A percentile compares a stretch with the other conserved stretches of the same genome.
Conservation (phyloP, 2,113 vertebrate genomes). For the Pseudonaja textilis region DNA sequence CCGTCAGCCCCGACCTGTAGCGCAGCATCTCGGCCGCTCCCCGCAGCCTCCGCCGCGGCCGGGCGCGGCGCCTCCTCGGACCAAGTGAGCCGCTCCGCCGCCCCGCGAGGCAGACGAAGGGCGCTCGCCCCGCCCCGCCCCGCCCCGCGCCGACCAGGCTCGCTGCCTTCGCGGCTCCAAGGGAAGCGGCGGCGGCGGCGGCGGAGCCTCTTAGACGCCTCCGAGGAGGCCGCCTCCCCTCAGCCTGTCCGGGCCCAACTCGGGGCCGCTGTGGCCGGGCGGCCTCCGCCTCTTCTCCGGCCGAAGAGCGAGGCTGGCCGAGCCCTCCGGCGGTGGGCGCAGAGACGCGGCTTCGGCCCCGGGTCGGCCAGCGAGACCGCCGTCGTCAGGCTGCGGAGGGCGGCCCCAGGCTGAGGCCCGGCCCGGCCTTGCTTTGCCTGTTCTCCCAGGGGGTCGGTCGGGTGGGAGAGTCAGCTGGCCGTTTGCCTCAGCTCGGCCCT, state of each 20-base stretch:
- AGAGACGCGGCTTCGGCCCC: too few relatives aligned
- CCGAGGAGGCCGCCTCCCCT: not conserved
- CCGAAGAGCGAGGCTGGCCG: too few relatives aligned
- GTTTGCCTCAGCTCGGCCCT: not conserved
- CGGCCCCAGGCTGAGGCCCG: too few relatives aligned
- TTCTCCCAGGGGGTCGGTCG: not conserved
- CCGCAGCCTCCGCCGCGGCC: not conserved
- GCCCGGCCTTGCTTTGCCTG: not conserved
- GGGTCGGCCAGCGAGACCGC: too few relatives aligned
- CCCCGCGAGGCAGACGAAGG: not conserved
- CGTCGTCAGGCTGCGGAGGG: too few relatives aligned
- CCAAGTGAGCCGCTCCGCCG: not conserved
- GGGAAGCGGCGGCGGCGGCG: not conserved
- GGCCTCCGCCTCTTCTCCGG: too few relatives aligned
- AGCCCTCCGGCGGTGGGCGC: too few relatives aligned
- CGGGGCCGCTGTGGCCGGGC: too few relatives aligned
- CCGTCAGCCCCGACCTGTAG: constrained; percentile 70
- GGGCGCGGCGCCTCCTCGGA: not conserved
- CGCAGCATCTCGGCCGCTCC: constrained; percentile 61
- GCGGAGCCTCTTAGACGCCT: not conserved
- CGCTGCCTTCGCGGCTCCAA: not conserved
- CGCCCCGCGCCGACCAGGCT: not conserved
- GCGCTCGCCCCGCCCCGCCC: not conserved
- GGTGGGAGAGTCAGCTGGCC: not conserved
- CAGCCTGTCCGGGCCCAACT: too few relatives aligned